Evolutionary conservation across 2,888 invertebrate species (phyloP).

Genomic region (Ellobium chinense): DNA sequence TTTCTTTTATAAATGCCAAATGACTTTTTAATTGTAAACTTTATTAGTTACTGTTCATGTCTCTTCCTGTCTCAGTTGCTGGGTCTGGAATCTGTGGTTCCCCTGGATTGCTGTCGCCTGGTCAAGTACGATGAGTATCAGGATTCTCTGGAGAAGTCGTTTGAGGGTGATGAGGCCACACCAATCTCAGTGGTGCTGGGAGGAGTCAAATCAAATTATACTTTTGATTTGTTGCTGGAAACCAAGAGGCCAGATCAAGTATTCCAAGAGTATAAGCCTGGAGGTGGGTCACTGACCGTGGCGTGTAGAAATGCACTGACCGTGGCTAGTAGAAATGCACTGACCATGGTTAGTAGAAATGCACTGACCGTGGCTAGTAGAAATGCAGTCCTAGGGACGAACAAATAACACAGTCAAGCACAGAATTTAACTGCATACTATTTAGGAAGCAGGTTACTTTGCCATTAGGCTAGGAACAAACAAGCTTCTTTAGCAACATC

Average conservation of each 20-base stretch:
- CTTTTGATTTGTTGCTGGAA: slow-evolving; percentile 85
- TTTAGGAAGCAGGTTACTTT: no score
- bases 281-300: slow-evolving; percentile 80
- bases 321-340: no score
- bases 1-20: not conserved
- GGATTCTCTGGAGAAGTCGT: slow-evolving; percentile 85
- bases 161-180: slow-evolving; percentile 83
- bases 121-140: slow-evolving; percentile 85
- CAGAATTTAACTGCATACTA: no score
- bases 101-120: slow-evolving; percentile 85
- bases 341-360: no score
- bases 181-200: slow-evolving; percentile 80
- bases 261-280: slow-evolving; percentile 84
- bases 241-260: slow-evolving; percentile 82
- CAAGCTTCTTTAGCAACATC: no score
- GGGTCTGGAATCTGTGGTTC: slow-evolving; percentile 82
- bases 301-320: no score
- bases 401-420: no score
- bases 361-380: no score
- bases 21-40: no score
- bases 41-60: no score
- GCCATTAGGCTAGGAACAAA: no score
- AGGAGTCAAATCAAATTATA: slow-evolving; percentile 80
- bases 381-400: no score
- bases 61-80: slow-evolving; percentile 79